Conservation (phyloP, 2,888 invertebrate genomes). For the Heliconius sara region DNA sequence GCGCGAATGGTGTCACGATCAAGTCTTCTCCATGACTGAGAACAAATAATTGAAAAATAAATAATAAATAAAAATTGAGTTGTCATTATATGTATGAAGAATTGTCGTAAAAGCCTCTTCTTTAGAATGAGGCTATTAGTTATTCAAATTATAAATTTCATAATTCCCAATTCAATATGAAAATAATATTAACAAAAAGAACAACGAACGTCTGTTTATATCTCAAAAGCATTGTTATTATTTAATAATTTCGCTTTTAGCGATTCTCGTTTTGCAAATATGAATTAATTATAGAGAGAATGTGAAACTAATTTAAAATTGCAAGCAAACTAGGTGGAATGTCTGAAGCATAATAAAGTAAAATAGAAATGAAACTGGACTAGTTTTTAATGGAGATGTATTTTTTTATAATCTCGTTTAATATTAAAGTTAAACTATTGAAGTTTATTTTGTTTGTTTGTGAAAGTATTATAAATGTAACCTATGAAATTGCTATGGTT, state of each 20-base stretch:
- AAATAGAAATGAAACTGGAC: conserved; percentile 11
- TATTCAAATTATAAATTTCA: no score
- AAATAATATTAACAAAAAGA: background rate
- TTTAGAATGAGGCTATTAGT: no score
- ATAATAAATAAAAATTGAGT: background rate
- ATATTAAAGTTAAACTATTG: background rate
- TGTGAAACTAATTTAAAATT: conserved; percentile 26
- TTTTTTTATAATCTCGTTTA: background rate
- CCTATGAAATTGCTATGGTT: background rate
- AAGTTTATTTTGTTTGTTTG: background rate
- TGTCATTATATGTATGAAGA: background rate
- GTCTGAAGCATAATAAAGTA: conserved; percentile 22
- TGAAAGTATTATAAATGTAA: background rate
- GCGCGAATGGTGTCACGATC: conserved; percentile 99
- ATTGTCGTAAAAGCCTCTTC: background rate
- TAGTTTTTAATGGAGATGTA: conserved; percentile 7
- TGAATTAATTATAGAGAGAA: conserved; percentile 19
- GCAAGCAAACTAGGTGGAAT: conserved; percentile 27
- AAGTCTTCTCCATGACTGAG: conserved; percentile 98
- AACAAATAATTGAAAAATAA: conserved; percentile 55
- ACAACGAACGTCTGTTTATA: background rate
- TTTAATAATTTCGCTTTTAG: background rate
- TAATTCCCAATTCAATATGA: no score
- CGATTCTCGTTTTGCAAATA: conserved; percentile 1
- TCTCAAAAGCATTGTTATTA: background rate